Evolutionary conservation across 1,140 invertebrate species (phyloP), one percentile per base, ranked within the genome.

Genomic region (Lepidurus couesii): DNA sequence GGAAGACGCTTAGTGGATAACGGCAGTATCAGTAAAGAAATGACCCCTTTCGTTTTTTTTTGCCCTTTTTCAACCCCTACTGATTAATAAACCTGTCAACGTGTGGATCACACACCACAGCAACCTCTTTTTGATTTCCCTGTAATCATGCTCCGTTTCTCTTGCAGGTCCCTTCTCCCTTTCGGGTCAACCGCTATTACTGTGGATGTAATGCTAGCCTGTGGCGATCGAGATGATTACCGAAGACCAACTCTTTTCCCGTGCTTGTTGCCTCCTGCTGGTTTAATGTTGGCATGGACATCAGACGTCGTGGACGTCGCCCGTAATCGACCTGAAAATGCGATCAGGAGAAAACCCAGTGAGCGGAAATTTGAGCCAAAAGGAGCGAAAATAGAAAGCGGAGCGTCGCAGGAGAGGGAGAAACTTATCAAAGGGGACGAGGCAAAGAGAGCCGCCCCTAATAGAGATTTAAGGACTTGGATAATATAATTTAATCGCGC

Each of bases 81-180:
- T 65, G 53, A 65, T 65, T 65, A 65, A 65, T 65, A 65, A 65
- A 65, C 53, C 53, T 65, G 53, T 65, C 53, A 65, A 21, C 53
- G 34, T 21, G 4, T 65, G 53, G 53, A 65, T 65, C 53, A 65
- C 53, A 65, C 34, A 34, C 34, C 34, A 34, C 34, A 4, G 34
- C 34, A 65, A 65, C 53, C 53, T 21, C 21, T 65, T 65, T 21
- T 16, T 13, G 13, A 65, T 65, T 65, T 34, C 34, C 53, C 13
- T 21, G 21, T 65, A 65, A 65, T 65, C 21, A 65, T 65, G 53
- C 16, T 16, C 53, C 53, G 6, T n/a, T 16, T 16, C 53, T 21
- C 53, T 1, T 65, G 16, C n/a, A 21, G 16, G 16, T 21, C 21
- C n/a, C 47, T n/a, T 65, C 53, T 65, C 21, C 53, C 34, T 34